Conservation (phyloP, 1,140 invertebrate genomes). For the Diachasmimorpha longicaudata region DNA sequence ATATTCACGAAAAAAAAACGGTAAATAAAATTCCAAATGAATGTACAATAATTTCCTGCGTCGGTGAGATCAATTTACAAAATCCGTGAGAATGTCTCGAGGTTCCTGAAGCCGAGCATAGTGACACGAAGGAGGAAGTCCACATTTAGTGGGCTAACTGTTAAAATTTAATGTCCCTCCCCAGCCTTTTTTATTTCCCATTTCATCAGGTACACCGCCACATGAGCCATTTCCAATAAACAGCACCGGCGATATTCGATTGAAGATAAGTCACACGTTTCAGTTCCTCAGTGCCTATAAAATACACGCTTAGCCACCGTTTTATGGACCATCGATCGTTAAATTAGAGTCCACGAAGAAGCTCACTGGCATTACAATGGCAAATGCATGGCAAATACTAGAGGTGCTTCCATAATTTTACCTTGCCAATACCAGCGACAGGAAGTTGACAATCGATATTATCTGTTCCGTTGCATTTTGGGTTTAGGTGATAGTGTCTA, state of each 20-base stretch:
- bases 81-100: background rate
- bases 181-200: background rate
- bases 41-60: background rate
- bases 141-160: background rate
- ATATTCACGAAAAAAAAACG: background rate
- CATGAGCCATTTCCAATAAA: background rate
- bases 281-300: background rate
- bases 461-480: background rate
- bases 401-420: conserved; percentile 7
- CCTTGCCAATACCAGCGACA: background rate
- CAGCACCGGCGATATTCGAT: background rate
- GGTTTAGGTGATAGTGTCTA: background rate
- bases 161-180: background rate
- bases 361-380: background rate
- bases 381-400: background rate
- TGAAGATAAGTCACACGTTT: conserved; percentile 4
- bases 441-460: conserved; percentile 5
- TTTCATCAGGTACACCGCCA: background rate
- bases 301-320: background rate
- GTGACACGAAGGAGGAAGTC: background rate
- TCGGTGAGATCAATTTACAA: background rate
- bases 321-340: conserved; percentile 43
- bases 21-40: background rate
- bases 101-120: background rate
- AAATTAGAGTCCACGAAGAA: conserved; percentile 35